Conservation (phyloP, 1,140 invertebrate species). For the Hylaeus volcanicus region DNA sequence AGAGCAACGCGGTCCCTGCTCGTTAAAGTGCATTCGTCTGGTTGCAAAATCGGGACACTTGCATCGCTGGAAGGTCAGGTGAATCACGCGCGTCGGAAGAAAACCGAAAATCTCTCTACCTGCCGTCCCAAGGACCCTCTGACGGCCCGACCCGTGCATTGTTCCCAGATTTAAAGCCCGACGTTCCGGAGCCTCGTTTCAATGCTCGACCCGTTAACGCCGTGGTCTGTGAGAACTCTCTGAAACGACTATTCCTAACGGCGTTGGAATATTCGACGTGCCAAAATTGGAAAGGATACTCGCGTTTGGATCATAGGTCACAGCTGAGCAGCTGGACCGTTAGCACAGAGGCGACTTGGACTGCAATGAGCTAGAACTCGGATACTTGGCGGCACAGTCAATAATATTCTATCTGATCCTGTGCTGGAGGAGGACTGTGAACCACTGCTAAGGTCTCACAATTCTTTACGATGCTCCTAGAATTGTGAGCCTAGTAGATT, state of each 20-base stretch:
- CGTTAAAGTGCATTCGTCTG: background rate
- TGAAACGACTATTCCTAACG: background rate
- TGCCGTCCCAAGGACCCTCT: background rate
- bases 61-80: constrained; percentile 9
- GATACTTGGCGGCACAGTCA: too few relatives aligned
- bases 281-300: constrained; percentile 7
- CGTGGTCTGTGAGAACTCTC: background rate
- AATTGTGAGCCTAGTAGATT: too few relatives aligned
- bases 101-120: constrained; percentile 26
- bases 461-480: too few relatives aligned
- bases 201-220: background rate
- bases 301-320: background rate
- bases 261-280: background rate
- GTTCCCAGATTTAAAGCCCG: constrained; percentile 6
- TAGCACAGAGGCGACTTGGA: background rate
- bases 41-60: background rate
- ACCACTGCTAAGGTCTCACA: too few relatives aligned
- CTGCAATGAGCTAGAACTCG: too few relatives aligned
- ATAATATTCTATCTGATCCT: too few relatives aligned
- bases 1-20: background rate
- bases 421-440: too few relatives aligned
- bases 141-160: background rate
- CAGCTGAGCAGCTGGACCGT: constrained; percentile 8
- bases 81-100: constrained; percentile 15
- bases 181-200: background rate